Conservation (phyloP, 2,888 invertebrate species). For the Ommatoiulus sabulosus region DNA sequence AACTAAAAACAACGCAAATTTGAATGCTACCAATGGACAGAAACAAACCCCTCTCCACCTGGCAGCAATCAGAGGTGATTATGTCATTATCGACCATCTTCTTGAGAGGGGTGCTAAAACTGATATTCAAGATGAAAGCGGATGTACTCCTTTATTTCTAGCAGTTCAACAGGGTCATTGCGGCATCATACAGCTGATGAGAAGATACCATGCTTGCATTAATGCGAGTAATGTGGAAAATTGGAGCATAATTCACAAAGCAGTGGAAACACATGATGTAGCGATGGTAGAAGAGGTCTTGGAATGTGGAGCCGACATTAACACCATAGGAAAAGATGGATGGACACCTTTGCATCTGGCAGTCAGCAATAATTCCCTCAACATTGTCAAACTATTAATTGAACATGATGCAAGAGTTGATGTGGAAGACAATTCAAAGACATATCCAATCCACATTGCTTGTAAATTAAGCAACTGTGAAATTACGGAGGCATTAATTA, state of each 20-base stretch:
- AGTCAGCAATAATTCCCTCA: neutral
- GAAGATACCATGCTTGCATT: neutral
- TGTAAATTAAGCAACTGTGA: no score
- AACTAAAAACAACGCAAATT: neutral
- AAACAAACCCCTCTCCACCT: no score
- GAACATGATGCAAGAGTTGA: neutral
- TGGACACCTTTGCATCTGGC: neutral
- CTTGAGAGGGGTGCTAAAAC: neutral
- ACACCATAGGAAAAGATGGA: slow-evolving; percentile 77
- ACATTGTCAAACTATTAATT: neutral
- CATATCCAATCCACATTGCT: neutral
- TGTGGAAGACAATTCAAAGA: neutral
- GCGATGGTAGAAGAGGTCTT: slow-evolving; percentile 69
- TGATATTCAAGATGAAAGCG: neutral
- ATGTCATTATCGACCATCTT: neutral
- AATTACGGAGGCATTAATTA: neutral
- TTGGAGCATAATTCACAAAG: neutral
- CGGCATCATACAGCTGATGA: neutral
- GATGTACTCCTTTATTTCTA: neutral
- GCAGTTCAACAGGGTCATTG: neutral
- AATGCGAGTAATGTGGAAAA: neutral
- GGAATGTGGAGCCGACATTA: slow-evolving; percentile 75
- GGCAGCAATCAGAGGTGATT: no score
- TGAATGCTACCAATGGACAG: neutral
- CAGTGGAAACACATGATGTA: neutral